phyloP scores from a whole-genome alignment of 2,888 invertebrate species.

The Sesamia inferens region DNA sequence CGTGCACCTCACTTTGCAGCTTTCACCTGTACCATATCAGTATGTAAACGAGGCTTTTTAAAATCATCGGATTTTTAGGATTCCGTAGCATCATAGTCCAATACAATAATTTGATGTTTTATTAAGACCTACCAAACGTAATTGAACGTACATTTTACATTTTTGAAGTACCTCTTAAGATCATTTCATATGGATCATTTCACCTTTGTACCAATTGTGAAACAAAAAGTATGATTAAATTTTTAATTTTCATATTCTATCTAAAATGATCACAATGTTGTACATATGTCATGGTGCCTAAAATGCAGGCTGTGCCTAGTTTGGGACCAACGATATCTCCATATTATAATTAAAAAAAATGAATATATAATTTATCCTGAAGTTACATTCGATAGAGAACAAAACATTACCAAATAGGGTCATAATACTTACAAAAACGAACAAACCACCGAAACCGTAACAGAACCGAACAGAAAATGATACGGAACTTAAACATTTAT shows the following conservation, averaged over 20 bases:
- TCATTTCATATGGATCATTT: accelerated
- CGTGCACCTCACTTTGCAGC: slow-evolving; percentile 72
- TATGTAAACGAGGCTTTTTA: slow-evolving; percentile 24
- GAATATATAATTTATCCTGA: neutral
- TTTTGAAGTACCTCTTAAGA: neutral
- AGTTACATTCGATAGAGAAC: slow-evolving; percentile 6
- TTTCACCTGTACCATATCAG: slow-evolving; percentile 74
- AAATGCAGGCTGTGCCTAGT: no score
- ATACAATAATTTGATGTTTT: neutral
- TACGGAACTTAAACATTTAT: slow-evolving; percentile 50
- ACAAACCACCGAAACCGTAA: neutral
- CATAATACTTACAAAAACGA: slow-evolving; percentile 9
- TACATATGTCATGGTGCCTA: no score
- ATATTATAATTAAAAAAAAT: no score
- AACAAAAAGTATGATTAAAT: neutral
- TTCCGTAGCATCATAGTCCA: slow-evolving; percentile 13
- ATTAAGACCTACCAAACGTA: neutral
- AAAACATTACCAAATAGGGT: slow-evolving; percentile 10
- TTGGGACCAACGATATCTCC: no score
- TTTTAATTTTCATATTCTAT: no score
- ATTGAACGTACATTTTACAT: neutral
- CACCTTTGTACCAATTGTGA: neutral
- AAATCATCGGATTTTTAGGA: slow-evolving; percentile 39
- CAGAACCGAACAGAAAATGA: slow-evolving; percentile 29
- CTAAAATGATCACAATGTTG: no score